Evolutionary conservation across 2,888 invertebrate species (phyloP).

Genomic region (Pollenia angustigena): DNA sequence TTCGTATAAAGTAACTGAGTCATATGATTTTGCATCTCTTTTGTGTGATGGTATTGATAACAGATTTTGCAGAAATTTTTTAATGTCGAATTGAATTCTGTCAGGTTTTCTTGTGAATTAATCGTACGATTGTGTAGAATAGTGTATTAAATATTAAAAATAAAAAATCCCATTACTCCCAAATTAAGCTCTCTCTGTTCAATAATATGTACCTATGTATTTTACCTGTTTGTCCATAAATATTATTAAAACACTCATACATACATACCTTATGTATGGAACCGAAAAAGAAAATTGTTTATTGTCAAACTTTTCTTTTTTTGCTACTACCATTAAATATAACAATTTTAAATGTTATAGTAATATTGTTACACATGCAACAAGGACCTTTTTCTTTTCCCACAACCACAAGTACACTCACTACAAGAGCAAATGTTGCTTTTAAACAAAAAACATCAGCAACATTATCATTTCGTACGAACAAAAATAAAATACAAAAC

Average conservation of each 20-base stretch:
- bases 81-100: too few relatives aligned
- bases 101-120: too few relatives aligned
- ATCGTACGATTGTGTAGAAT: too few relatives aligned
- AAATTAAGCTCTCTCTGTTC: neutral
- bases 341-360: slow-evolving; percentile 41
- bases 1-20: too few relatives aligned
- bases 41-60: fast-evolving
- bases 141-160: neutral
- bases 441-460: slow-evolving; percentile 19
- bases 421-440: slow-evolving; percentile 29
- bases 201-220: neutral
- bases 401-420: slow-evolving; percentile 34
- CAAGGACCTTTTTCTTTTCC: slow-evolving; percentile 38
- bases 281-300: too few relatives aligned
- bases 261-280: neutral
- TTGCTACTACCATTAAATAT: neutral
- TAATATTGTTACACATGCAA: slow-evolving; percentile 36
- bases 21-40: too few relatives aligned
- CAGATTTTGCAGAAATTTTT: too few relatives aligned
- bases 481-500: slow-evolving; percentile 19
- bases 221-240: slow-evolving; percentile 40
- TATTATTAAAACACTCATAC: slow-evolving; percentile 23
- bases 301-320: neutral
- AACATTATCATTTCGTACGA: slow-evolving; percentile 14
- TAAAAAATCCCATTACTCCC: neutral